A percentile compares a stretch with the other conserved stretches of the same genome.
phyloP scores from a whole-genome alignment of 2,888 invertebrate genomes.

The Erebia ligea region DNA sequence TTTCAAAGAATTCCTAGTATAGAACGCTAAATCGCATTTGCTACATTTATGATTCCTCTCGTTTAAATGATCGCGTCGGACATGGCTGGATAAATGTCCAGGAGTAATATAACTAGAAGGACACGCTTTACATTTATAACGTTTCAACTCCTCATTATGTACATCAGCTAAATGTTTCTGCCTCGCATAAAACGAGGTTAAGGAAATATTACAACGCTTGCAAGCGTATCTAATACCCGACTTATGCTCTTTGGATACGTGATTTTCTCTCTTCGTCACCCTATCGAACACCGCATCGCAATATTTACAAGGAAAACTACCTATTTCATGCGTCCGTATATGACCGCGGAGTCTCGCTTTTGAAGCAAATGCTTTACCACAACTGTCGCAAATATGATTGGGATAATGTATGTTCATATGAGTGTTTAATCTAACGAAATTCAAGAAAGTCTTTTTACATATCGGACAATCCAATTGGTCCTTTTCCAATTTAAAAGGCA shows the following conservation, averaged over 20 bases:
- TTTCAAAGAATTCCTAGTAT: constrained; percentile 79
- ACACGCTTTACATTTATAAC: constrained; percentile 76
- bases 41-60: constrained; percentile 78
- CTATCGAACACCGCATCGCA: constrained; percentile 70
- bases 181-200: constrained; percentile 71
- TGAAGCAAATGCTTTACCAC: constrained; percentile 81
- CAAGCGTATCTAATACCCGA: constrained; percentile 71
- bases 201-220: constrained; percentile 67
- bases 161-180: constrained; percentile 76
- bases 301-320: constrained; percentile 69
- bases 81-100: constrained; percentile 73
- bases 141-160: constrained; percentile 72
- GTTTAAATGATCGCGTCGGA: constrained; percentile 71
- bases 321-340: constrained; percentile 79
- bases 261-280: constrained; percentile 73
- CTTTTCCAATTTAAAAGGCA: constrained; percentile 74
- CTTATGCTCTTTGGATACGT: constrained; percentile 75
- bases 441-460: constrained; percentile 69
- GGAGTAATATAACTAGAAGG: constrained; percentile 77
- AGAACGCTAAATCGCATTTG: constrained; percentile 79
- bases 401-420: constrained; percentile 82
- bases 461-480: constrained; percentile 74
- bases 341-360: constrained; percentile 76
- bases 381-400: constrained; percentile 77
- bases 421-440: constrained; percentile 71